Conservation (phyloP, 2,797 vertebrate genomes). For the Cheracebus regulus region DNA sequence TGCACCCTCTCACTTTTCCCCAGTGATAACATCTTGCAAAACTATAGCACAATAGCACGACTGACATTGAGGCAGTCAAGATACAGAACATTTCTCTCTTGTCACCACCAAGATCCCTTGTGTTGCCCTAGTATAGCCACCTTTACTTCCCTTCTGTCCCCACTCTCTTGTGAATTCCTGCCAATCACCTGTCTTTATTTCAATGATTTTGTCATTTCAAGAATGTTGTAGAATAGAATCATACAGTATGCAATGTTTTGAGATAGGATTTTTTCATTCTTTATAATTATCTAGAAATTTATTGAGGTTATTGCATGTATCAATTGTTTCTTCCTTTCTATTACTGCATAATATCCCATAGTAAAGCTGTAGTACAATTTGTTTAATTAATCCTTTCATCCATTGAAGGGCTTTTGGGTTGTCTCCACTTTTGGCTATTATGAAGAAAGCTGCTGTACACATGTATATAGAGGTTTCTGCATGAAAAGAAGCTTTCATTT, state of each 20-base stretch:
- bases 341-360: not conserved
- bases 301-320: not conserved
- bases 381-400: not conserved
- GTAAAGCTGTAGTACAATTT: not conserved
- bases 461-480: not conserved
- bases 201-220: not conserved
- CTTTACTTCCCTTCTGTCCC: not conserved
- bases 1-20: not conserved
- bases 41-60: not conserved
- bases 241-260: not conserved
- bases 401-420: not conserved
- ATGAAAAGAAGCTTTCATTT: not conserved
- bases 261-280: not conserved
- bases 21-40: not conserved
- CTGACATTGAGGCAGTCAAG: not conserved
- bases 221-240: not conserved
- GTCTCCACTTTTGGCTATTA: not conserved
- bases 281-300: not conserved
- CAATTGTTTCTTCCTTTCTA: not conserved
- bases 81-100: not conserved
- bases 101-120: not conserved
- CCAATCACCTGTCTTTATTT: not conserved
- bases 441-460: not conserved
- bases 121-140: not conserved
- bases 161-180: not conserved